Evolutionary conservation across 1,140 invertebrate species (phyloP).

Genomic region (Sycophila sp.): DNA sequence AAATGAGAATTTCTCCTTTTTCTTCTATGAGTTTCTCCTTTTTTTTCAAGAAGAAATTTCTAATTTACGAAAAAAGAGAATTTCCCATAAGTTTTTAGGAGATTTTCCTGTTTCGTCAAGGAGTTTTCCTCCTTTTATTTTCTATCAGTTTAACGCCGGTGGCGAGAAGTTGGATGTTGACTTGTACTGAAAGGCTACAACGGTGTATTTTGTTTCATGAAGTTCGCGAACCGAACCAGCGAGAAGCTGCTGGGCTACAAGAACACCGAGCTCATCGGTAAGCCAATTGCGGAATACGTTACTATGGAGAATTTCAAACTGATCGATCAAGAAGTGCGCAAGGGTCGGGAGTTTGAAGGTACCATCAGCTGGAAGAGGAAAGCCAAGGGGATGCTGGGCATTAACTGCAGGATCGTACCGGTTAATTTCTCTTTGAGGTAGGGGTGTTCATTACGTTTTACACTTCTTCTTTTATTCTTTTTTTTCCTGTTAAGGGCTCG

Average conservation of each 20-base stretch:
- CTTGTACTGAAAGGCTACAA: too few species aligned
- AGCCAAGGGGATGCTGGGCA: slow-evolving; percentile 78
- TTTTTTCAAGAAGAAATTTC: too few species aligned
- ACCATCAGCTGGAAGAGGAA: slow-evolving; percentile 82
- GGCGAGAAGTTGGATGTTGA: too few species aligned
- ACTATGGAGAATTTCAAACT: slow-evolving; percentile 69
- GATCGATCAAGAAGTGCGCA: slow-evolving; percentile 72
- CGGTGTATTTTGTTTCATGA: slow-evolving; percentile 50
- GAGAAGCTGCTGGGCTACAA: slow-evolving; percentile 79
- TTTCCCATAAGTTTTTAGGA: too few species aligned
- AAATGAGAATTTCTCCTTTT: too few species aligned
- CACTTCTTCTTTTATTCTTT: too few species aligned
- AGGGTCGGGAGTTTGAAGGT: slow-evolving; percentile 86
- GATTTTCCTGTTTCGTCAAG: too few species aligned
- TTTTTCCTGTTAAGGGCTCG: background rate
- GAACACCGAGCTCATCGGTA: slow-evolving; percentile 77
- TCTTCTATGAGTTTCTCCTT: too few species aligned
- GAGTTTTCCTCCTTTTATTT: background rate
- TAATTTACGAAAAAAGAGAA: too few species aligned
- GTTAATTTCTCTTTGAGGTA: background rate
- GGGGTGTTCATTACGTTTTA: too few species aligned
- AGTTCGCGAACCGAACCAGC: slow-evolving; percentile 84
- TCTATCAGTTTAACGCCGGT: too few species aligned
- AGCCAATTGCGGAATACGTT: slow-evolving; percentile 69
- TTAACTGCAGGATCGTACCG: slow-evolving; percentile 75